Conservation (phyloP, 2,113 vertebrate genomes). For the Oryzias curvinotus region DNA sequence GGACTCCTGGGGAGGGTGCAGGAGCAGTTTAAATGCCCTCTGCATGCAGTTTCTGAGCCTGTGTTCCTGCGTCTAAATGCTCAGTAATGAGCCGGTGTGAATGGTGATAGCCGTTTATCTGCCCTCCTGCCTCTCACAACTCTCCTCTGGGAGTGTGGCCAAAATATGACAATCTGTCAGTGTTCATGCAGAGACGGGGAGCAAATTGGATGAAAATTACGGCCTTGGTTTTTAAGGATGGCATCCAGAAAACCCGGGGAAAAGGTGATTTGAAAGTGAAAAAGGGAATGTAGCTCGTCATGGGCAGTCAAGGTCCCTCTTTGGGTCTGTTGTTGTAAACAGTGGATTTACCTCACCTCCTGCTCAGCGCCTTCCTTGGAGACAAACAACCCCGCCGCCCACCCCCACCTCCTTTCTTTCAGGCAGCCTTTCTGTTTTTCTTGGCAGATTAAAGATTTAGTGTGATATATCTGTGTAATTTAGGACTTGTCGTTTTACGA, state of each 20-base stretch:
- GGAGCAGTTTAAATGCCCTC: conserved; percentile 29
- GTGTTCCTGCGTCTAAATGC: conserved; percentile 65
- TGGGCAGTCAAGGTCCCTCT: conserved; percentile 67
- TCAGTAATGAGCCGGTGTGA: conserved; percentile 69
- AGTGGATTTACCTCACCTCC: conserved; percentile 55
- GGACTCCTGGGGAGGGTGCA: conserved; percentile 19
- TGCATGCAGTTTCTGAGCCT: conserved; percentile 34
- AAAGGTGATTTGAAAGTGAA: conserved; percentile 73
- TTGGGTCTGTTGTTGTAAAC: conserved; percentile 52
- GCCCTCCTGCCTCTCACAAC: conserved; percentile 67
- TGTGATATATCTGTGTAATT: conserved; percentile 22
- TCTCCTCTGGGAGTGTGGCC: conserved; percentile 73
- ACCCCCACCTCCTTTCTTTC: conserved; percentile 8
- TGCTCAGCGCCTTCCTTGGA: conserved; percentile 37
- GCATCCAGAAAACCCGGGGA: conserved; percentile 61
- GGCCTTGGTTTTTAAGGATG: conserved; percentile 70
- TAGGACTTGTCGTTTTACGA: conserved; percentile 33
- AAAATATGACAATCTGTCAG: conserved; percentile 79
- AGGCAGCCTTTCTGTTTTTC: conserved; percentile 37
- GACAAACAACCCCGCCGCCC: conserved; percentile 27
- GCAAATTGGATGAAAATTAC: conserved; percentile 75
- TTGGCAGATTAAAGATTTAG: conserved; percentile 31
- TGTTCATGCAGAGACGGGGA: conserved; percentile 62
- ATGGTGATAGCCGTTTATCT: conserved; percentile 73
- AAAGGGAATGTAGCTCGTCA: conserved; percentile 49